Percentiles rank a stretch among this genome's conserved stretches.
Evolutionary conservation across 2,113 vertebrate genomes (phyloP).

Genomic region (Pongo pygmaeus): DNA sequence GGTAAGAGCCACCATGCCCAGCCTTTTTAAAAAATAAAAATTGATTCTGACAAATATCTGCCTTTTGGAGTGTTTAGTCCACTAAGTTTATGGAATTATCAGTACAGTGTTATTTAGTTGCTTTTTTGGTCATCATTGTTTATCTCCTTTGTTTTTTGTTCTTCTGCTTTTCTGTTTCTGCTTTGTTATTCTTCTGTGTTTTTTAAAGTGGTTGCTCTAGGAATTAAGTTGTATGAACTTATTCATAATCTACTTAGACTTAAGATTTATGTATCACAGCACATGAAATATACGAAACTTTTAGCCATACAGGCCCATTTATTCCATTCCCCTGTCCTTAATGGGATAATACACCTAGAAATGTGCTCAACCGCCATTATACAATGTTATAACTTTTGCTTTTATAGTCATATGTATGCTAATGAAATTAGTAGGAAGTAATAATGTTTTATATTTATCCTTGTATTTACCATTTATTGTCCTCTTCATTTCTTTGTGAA

Average conservation of each 20-base stretch:
- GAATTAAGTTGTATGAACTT: neutral
- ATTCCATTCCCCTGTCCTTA: neutral
- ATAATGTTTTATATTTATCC: neutral
- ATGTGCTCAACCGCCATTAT: neutral
- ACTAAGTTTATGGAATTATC: neutral
- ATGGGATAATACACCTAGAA: neutral
- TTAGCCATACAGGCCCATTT: neutral
- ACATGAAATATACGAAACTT: neutral
- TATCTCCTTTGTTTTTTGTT: neutral
- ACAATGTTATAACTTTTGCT: neutral
- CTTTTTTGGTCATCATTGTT: neutral
- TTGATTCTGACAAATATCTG: neutral
- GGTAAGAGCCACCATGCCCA: too few relatives aligned
- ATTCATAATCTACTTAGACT: neutral
- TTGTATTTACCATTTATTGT: neutral
- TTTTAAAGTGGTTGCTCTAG: neutral
- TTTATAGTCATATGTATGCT: neutral
- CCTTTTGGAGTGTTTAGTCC: neutral
- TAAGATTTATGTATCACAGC: neutral
- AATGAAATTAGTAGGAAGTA: neutral
- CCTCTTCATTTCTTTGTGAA: neutral
- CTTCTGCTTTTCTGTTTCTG: neutral
- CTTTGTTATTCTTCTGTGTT: neutral
- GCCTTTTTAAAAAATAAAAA: too few relatives aligned
- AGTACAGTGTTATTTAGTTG: neutral